Percentiles rank a stretch among this genome's conserved stretches.
Conservation (phyloP, 2,113 vertebrate species). For the Scopus umbretta region DNA sequence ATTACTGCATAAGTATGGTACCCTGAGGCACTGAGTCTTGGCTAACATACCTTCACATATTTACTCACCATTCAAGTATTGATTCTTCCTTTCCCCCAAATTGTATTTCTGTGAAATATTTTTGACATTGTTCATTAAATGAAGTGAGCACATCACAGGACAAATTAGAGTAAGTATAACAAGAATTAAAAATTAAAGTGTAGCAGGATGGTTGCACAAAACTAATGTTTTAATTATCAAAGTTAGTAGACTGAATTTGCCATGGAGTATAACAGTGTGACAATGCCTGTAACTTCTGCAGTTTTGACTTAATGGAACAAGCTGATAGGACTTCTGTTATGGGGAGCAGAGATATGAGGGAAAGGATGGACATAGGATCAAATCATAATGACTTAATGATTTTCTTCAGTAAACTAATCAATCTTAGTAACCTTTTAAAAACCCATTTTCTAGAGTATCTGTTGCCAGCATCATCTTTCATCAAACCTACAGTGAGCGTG, state of each 20-base stretch:
- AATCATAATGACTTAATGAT: not conserved
- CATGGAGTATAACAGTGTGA: not conserved
- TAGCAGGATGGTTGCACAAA: not conserved
- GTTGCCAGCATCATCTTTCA: not conserved
- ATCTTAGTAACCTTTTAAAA: not conserved
- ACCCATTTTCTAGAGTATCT: not conserved
- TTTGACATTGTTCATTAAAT: not conserved
- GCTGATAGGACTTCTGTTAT: not conserved
- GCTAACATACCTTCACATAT: not conserved
- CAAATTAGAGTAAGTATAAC: not conserved
- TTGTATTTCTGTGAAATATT: not conserved
- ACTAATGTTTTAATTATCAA: not conserved
- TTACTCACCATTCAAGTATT: not conserved
- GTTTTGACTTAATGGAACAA: not conserved
- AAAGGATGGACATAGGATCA: not conserved
- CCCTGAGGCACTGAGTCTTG: not conserved
- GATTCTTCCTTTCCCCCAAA: not conserved
- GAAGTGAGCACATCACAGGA: not conserved
- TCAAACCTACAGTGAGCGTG: not conserved
- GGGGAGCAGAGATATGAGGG: not conserved
- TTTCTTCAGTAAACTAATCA: not conserved
- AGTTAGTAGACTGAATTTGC: not conserved
- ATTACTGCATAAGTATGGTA: not conserved
- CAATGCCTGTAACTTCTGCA: not conserved
- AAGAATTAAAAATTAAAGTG: not conserved